Conservation (phyloP, 1,140 invertebrate genomes). For the Bradynema listronoti region DNA sequence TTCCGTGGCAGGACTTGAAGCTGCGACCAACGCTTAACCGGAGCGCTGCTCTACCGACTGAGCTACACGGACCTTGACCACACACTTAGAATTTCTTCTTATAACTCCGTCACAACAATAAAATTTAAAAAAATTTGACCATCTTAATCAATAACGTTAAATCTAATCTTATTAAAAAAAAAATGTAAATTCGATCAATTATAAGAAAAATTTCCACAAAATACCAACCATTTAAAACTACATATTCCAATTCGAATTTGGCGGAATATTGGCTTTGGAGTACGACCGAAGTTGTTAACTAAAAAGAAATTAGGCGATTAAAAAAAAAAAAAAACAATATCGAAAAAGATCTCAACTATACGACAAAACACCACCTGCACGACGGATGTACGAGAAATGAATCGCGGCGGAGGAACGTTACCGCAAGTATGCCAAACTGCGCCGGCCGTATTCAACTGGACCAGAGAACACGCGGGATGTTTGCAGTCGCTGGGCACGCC, state of each 20-base stretch:
- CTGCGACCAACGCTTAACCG: too few relatives aligned
- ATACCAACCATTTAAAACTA: conserved; percentile 35
- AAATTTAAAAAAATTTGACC: too few relatives aligned
- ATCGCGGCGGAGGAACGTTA: conserved; percentile 17
- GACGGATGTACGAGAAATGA: conserved; percentile 28
- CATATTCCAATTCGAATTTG: conserved; percentile 33
- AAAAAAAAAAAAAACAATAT: background rate
- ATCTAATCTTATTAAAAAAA: too few relatives aligned
- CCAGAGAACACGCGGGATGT: conserved; percentile 47
- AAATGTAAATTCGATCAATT: conserved; percentile 7
- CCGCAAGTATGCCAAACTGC: conserved; percentile 33
- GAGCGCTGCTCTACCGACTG: too few relatives aligned
- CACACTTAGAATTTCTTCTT: too few relatives aligned
- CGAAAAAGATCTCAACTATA: background rate
- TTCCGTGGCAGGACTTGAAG: too few relatives aligned
- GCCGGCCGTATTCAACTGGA: conserved; percentile 13
- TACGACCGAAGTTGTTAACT: conserved; percentile 45
- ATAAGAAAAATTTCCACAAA: conserved; percentile 8
- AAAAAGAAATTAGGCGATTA: conserved; percentile 10
- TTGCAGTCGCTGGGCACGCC: conserved; percentile 43
- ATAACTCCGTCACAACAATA: too few relatives aligned
- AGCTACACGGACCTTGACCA: too few relatives aligned
- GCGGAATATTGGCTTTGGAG: conserved; percentile 38
- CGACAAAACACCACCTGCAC: conserved; percentile 28
- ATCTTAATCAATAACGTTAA: too few relatives aligned